Evolutionary conservation across 2,888 invertebrate genomes (phyloP), one percentile per base, ranked within the genome.

Genomic region (Ligdia adustata): DNA sequence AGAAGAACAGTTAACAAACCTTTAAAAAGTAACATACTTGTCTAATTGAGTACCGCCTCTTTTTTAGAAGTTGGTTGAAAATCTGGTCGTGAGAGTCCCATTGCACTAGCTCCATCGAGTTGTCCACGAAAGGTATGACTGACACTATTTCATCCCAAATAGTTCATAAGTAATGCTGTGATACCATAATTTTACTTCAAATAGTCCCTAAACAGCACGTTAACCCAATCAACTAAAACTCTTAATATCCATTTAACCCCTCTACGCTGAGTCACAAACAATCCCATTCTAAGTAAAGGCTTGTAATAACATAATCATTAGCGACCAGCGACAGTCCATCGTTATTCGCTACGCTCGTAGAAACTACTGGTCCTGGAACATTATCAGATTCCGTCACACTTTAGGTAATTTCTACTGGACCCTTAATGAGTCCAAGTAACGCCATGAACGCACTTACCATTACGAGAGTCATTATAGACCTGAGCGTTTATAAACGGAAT

Each of bases 381-480:
- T 82, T 85, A 86, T 86, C 82, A 79, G 82, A 85, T 86, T 83
- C 73, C 77, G 87, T 86, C 86, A 87, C 87, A 87, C 82, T 85
- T 79, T 71, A 62, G 64, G 75, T 80, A 80, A 82, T 80, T 82
- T 69, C 42, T 26, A 28, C 27, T 73, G 65, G 74, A 75, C 76
- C 82, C 66, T 57, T 84, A 85, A 85, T 87, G 83, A 85, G 85
- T 74, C 64, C 57, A 35, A 71, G 75, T 75, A 84, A 83, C 80
- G 83, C 84, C 71, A 83, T 72, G 75, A 75, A 72, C 64, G 62
- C 72, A 60, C 79, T 82, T 74, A 75, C 70, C 52, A 70, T 76
- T 80, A 80, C 71, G 74, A 80, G 75, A 62, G 71, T 65, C 78
- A 76, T 84, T 78, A 80, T 62, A 69, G 52, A 56, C 41, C 24